Percentiles rank a stretch among this genome's conserved stretches.
These are phyloP conservation scores for Caenorhabditis elegans DNA, from an alignment of 1,140 invertebrate genomes.

Conservation along the genomic window WBcel235 BX284605.5:9733501-9734000, in stretches of 20 bases:
- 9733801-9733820: neutral
- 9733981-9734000: too few species aligned
- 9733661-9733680: neutral
- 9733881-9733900: neutral
- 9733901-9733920: neutral
- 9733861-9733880: neutral
- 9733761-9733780: neutral
- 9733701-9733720: neutral
- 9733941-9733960: too few species aligned
- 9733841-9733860: neutral
- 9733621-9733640: neutral
- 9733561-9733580: slow-evolving; percentile 45
- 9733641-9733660: neutral
- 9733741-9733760: neutral
- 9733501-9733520: too few species aligned
- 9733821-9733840: neutral
- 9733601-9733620: neutral
- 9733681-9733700: neutral
- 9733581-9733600: neutral
- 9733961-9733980: too few species aligned
- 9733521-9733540: slow-evolving; percentile 33
- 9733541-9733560: slow-evolving; percentile 47
- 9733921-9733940: neutral
- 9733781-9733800: neutral
- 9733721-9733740: neutral